Evolutionary conservation across 2,113 vertebrate genomes (phyloP), one percentile per base, ranked within the genome.

Genomic region (Lepisosteus osseus): DNA sequence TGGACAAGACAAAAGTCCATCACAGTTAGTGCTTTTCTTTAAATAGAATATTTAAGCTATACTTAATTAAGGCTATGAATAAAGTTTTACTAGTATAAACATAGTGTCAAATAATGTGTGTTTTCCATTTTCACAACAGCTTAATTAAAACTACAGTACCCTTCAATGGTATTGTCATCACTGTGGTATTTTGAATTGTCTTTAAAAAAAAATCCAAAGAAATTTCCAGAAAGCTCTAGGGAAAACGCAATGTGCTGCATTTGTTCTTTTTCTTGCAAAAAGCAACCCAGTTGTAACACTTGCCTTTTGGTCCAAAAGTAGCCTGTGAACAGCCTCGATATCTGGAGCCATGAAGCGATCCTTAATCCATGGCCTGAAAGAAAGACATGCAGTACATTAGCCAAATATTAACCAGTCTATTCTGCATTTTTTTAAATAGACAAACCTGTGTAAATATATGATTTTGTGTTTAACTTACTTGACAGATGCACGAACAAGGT

Each of bases 291-390:
- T 42, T 79, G 40, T 44, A 17, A 69, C 65, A 41, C 90, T 94
- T 64, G 5, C 98, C 95, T 96, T 96, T 80, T 98, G 95, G 61
- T 98, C 97, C 14, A 97, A 76, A 0, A 99, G 90, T 61, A 99
- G 90, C 68, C 91, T 90, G 79, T 99, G 97, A 6, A 85, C 91
- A 0, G 94, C 95, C 78, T 98, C 96, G 0, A 99, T 98, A 72
- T 99, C 98, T 0, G 97, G 95, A 64, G 98, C 94, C 95, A 99
- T 98, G 90, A 98, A 97, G 68, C 97, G 94, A 83, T 99, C 98
- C 88, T 97, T 99, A 8, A 99, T 92, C 98, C 98, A 99, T 3
- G 97, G 97, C 76, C 98, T 99, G 79, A 0, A 67, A 75, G 0
- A 1, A 74, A 75, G 45, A 74, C 41, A 43, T 69, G 12, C n/a